Evolutionary conservation across 2,113 vertebrate genomes (phyloP), one percentile per base, ranked within the genome.

Genomic region (Salminus brasiliensis): DNA sequence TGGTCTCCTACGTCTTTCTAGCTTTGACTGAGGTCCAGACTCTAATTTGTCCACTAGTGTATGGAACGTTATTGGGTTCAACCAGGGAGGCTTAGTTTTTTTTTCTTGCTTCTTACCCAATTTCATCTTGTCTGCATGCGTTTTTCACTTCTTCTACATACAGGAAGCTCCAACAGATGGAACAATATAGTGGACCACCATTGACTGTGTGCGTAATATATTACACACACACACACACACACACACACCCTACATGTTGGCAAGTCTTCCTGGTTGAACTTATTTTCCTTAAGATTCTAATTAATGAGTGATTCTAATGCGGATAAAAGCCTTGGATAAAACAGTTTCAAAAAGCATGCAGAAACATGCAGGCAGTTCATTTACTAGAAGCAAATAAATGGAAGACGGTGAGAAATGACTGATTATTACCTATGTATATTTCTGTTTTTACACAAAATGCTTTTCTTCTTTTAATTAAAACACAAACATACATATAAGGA

Each of bases 231-330:
- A n/a, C n/a, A n/a, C n/a, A n/a, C n/a, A n/a, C n/a, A n/a, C n/a
- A n/a, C n/a, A n/a, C n/a, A n/a, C n/a, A n/a, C n/a, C n/a, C n/a
- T n/a, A n/a, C n/a, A n/a, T n/a, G n/a, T n/a, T n/a, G n/a, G n/a
- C n/a, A n/a, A 71, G 57, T 79, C 68, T 72, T 72, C 77, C 77
- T 79, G 77, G 77, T 79, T 72, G 57, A 79, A 72, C 25, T 36
- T 3, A 4, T 59, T 55, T 55, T 55, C 3, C 21, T 53, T 55
- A 4, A 25, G 21, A 73, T 78, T 36, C 45, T 59, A 79, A 23
- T 25, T 69, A 76, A 68, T 41, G 66, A 73, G 62, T 60, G 41
- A 25, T 69, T 73, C 39, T 62, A 66, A 72, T 71, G 74, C 70
- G 36, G 65, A 74, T 81, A 55, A 81, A 81, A 49, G n/a, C 25